Conservation (phyloP, 2,797 vertebrate genomes). For the Lateolabrax maculatus region DNA sequence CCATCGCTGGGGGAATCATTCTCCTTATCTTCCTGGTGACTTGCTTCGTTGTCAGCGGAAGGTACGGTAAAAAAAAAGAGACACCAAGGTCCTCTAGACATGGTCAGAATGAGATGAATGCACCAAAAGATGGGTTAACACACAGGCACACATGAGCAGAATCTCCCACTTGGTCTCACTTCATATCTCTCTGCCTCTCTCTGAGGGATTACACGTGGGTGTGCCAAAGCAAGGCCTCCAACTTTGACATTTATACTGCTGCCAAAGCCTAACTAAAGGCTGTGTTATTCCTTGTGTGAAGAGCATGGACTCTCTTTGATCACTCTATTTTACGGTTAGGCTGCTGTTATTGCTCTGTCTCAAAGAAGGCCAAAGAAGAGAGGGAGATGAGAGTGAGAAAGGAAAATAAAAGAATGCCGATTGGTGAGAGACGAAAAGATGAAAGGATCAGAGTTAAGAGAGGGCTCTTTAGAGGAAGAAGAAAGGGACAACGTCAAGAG, state of each 20-base stretch:
- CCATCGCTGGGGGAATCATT: constrained; percentile 86
- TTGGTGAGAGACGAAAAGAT: constrained; percentile 59
- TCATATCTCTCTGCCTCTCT: constrained; percentile 25
- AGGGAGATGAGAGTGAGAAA: constrained; percentile 54
- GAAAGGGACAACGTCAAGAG: constrained; percentile 14
- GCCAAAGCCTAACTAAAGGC: constrained; percentile 60
- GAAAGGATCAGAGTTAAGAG: constrained; percentile 56
- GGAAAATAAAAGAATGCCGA: constrained; percentile 60
- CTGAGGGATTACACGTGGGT: constrained; percentile 47
- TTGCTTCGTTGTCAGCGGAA: constrained; percentile 89
- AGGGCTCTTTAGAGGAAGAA: constrained; percentile 46
- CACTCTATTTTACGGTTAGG: constrained; percentile 75
- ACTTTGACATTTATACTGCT: constrained; percentile 71
- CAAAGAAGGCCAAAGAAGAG: constrained; percentile 57
- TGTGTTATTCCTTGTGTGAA: constrained; percentile 52
- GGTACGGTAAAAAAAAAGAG: constrained; percentile 73
- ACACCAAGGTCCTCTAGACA: neutral
- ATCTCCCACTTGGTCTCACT: constrained; percentile 17
- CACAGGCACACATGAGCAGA: neutral
- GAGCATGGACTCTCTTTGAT: constrained; percentile 58
- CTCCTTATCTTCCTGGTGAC: constrained; percentile 90
- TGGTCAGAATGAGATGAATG: neutral
- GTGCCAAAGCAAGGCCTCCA: constrained; percentile 47
- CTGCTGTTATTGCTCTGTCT: constrained; percentile 63
- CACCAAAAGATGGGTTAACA: neutral